phyloP scores from a whole-genome alignment of 2,113 vertebrate species.

The Dromiciops gliroides region DNA sequence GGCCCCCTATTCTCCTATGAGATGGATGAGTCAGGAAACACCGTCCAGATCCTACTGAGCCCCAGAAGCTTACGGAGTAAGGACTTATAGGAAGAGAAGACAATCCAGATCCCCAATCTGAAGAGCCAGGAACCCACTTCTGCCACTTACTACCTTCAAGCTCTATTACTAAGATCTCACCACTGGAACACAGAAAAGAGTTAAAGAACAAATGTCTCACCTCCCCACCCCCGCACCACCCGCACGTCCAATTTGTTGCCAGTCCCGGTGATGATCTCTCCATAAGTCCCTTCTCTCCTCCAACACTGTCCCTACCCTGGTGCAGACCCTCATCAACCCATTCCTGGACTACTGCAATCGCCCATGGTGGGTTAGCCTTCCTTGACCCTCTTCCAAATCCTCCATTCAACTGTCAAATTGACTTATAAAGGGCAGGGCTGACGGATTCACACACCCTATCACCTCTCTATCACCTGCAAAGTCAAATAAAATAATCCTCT shows the following conservation, averaged over 20 bases:
- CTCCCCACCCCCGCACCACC: fast-evolving
- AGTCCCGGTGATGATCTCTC: not conserved
- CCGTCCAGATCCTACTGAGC: not conserved
- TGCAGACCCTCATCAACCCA: not conserved
- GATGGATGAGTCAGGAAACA: not conserved
- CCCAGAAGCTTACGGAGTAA: not conserved
- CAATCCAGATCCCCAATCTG: not conserved
- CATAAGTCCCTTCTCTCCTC: not conserved
- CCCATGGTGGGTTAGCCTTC: not conserved
- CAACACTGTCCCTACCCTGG: not conserved
- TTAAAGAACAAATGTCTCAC: not conserved
- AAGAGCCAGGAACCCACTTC: not conserved
- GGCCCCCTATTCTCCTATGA: not conserved
- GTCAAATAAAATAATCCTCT: not conserved
- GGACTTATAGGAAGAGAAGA: not conserved
- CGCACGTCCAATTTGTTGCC: not conserved
- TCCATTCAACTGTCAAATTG: not conserved
- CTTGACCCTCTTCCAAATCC: not conserved
- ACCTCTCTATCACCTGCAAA: not conserved
- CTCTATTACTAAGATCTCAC: not conserved
- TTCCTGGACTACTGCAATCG: not conserved
- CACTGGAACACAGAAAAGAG: not conserved
- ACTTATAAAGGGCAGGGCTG: not conserved
- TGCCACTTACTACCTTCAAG: not conserved
- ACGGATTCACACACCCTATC: not conserved